A percentile compares a stretch with the other conserved stretches of the same genome.
Conservation (phyloP, 2,113 vertebrate species). For the Ciconia boyciana region DNA sequence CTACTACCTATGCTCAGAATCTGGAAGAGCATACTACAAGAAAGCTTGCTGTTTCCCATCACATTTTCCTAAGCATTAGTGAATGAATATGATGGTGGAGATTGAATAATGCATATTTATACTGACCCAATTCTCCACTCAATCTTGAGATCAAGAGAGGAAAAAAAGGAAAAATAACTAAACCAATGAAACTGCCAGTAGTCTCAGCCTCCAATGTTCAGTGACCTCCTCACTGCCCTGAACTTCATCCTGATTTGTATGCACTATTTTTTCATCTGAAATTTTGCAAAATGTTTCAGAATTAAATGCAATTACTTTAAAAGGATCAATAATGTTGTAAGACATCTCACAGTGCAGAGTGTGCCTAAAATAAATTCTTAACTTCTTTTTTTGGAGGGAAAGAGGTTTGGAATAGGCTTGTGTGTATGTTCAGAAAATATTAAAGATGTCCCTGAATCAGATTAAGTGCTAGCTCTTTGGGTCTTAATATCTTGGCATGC, state of each 20-base stretch:
- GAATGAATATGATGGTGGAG: not conserved
- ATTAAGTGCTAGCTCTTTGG: conserved; percentile 74
- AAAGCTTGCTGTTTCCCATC: not conserved
- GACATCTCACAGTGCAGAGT: not conserved
- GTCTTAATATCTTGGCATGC: conserved; percentile 65
- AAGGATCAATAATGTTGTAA: conserved; percentile 57
- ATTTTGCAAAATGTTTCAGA: conserved; percentile 34
- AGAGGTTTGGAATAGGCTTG: conserved; percentile 33
- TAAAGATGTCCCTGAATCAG: conserved; percentile 74
- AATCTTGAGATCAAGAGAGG: not conserved
- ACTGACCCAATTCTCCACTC: not conserved
- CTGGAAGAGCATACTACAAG: not conserved
- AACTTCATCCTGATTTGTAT: not conserved
- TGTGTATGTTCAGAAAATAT: conserved; percentile 65
- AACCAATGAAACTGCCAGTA: not conserved
- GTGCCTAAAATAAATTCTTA: conserved; percentile 65
- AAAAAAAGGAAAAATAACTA: not conserved
- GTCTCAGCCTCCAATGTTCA: not conserved
- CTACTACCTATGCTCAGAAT: not conserved
- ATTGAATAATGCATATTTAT: not conserved
- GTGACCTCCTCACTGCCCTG: not conserved
- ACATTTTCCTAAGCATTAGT: not conserved
- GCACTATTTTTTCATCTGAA: conserved; percentile 27
- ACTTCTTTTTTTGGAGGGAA: conserved; percentile 24
- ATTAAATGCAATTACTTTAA: conserved; percentile 73